Evolutionary conservation across 1,140 invertebrate species (phyloP), one percentile per base, ranked within the genome.

Genomic region (Diachasma alloeum): DNA sequence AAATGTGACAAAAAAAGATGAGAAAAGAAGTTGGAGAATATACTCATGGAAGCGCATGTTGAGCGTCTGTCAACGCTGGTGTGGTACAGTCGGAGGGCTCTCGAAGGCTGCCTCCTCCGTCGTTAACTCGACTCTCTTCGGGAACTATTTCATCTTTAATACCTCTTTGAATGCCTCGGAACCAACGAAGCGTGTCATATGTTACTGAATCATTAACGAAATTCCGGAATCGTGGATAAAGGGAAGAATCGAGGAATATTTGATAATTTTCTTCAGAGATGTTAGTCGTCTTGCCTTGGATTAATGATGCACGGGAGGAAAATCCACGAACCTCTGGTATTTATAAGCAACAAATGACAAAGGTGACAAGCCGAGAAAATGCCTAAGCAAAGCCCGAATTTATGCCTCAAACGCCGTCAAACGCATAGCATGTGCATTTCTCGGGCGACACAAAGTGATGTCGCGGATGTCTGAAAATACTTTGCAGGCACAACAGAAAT

Each of bases 261-360:
- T 13, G 13, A 42, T 13, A 42, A 42, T 42, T 42, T 42, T 42
- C 4, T 4, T 13, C 39, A 42, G 48, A 53, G 2, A 15, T 42
- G 10, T 19, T 13, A 19, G 15, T 53, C 13, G n/a, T 48, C 44
- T 48, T 19, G 48, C 17, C 11, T n/a, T 17, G 48, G 48, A 53
- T 53, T 53, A 53, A 53, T 53, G 10, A 53, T 17, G 11, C 4
- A 17, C 0, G 6, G 9, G 17, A 15, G 6, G 9, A 42, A 15
- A 53, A 53, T 53, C 2, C 48, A 1, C 0, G 17, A 53, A 53
- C 6, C 15, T 53, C 48, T 72, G 78, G 82, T 88, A 88, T 88
- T 88, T 88, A 87, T 86, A 88, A 84, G 83, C 83, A 85, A 85
- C 85, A 85, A 88, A 89, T 87, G 88, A 89, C 86, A 87, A 82